A percentile compares a stretch with the other conserved stretches of the same genome.
Conservation (phyloP, 37 sponge, comb jelly and placozoan species). For the Hormiphora californensis region DNA sequence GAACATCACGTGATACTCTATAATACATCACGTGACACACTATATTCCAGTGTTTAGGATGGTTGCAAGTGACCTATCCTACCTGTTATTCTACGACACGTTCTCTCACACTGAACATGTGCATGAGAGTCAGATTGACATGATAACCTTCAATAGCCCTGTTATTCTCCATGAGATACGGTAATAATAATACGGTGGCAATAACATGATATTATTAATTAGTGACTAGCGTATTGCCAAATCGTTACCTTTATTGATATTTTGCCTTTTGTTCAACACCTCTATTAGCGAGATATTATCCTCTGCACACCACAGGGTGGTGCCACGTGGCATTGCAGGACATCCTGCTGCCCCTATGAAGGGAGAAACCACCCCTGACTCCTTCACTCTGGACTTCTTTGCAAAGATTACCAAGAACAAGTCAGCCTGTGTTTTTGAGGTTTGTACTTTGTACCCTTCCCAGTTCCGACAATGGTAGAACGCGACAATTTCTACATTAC, state of each 20-base stretch:
- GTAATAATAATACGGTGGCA: background rate
- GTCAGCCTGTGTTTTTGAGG: slow-evolving; percentile 49
- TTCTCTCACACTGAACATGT: slow-evolving; percentile 43
- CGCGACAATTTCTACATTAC: no score
- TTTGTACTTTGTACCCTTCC: no score
- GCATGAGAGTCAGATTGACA: slow-evolving; percentile 43
- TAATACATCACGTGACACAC: no score
- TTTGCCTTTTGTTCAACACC: no score
- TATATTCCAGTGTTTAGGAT: no score
- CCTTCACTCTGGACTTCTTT: slow-evolving; percentile 55
- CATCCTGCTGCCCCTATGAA: slow-evolving; percentile 53
- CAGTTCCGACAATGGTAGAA: no score
- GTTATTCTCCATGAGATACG: slow-evolving; percentile 48
- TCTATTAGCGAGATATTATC: no score
- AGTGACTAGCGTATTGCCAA: no score
- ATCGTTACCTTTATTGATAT: no score
- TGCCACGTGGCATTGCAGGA: slow-evolving; percentile 14
- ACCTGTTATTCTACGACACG: slow-evolving; percentile 48
- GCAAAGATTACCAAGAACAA: slow-evolving; percentile 43
- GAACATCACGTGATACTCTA: no score
- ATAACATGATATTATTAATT: no score
- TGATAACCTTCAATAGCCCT: slow-evolving; percentile 50
- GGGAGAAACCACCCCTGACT: slow-evolving; percentile 23
- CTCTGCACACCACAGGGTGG: slow-evolving; percentile 29
- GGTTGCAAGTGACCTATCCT: slow-evolving; percentile 54